These are phyloP conservation scores for Gopherus evgoodei DNA, from an alignment of 2,113 vertebrate genomes.

Conservation along the genomic window DNA sequence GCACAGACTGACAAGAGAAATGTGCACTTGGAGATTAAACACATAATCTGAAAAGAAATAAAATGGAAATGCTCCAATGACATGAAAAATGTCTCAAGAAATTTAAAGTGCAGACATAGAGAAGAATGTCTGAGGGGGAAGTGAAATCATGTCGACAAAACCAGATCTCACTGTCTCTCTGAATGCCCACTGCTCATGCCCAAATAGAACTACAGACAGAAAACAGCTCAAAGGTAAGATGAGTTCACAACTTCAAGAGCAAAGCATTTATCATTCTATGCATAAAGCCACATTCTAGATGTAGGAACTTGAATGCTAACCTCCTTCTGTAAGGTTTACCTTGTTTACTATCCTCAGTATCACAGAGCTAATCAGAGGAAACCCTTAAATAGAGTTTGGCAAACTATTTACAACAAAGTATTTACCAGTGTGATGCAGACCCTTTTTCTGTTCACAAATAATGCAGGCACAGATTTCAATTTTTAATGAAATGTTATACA, in stretches of 20 bases:
- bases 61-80: neutral
- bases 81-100: constrained; percentile 30
- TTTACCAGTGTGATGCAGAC: neutral
- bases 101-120: neutral
- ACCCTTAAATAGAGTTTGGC: neutral
- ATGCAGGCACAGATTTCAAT: neutral
- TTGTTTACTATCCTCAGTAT: neutral
- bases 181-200: neutral
- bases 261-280: neutral
- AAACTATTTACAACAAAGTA: neutral
- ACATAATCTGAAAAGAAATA: constrained; percentile 15
- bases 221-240: neutral
- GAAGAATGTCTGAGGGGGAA: neutral
- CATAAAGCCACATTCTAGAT: neutral
- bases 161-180: neutral
- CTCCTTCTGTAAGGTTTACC: neutral
- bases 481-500: neutral
- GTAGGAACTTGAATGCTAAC: neutral
- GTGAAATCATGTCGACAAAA: neutral
- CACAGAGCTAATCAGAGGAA: neutral
- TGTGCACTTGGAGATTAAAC: neutral
- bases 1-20: neutral
- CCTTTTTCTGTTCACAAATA: neutral
- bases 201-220: neutral
- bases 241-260: constrained; percentile 2